phyloP scores from a whole-genome alignment of 2,113 vertebrate species.

The Globicephala melas region DNA sequence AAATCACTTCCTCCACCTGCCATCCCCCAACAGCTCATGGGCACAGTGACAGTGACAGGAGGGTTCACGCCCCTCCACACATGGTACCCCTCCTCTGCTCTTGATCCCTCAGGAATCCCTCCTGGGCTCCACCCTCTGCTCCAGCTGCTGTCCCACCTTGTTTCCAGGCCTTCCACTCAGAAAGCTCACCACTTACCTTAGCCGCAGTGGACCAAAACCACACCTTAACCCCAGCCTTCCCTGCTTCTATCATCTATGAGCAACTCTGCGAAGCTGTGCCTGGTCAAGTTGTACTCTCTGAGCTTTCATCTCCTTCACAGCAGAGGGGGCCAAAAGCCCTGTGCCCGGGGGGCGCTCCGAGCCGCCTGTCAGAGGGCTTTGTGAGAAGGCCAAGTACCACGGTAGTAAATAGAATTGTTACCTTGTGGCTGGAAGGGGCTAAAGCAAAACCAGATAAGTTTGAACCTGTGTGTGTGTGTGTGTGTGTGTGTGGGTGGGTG shows the following conservation, averaged over 20 bases:
- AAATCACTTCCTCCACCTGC: neutral
- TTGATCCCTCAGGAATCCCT: neutral
- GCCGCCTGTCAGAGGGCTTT: neutral
- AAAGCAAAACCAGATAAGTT: neutral
- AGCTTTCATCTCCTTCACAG: neutral
- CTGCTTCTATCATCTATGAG: neutral
- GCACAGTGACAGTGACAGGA: neutral
- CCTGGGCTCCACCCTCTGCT: neutral
- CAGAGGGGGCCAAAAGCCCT: neutral
- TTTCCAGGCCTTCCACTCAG: neutral
- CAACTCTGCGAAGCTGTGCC: neutral
- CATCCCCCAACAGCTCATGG: accelerated
- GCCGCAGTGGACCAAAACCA: neutral
- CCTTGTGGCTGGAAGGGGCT: neutral
- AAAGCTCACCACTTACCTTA: neutral
- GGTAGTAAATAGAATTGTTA: neutral
- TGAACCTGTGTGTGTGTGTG: neutral
- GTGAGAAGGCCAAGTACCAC: neutral
- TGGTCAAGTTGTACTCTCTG: accelerated
- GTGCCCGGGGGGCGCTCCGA: accelerated
- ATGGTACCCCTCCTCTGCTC: neutral
- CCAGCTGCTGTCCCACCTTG: neutral
- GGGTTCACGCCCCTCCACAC: too few relatives aligned
- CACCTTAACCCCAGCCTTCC: neutral
- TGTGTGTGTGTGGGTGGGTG: too few relatives aligned